These are phyloP conservation scores for Phainopepla nitens DNA, from an alignment of 2,113 vertebrate genomes.

Conservation along the genomic window DNA sequence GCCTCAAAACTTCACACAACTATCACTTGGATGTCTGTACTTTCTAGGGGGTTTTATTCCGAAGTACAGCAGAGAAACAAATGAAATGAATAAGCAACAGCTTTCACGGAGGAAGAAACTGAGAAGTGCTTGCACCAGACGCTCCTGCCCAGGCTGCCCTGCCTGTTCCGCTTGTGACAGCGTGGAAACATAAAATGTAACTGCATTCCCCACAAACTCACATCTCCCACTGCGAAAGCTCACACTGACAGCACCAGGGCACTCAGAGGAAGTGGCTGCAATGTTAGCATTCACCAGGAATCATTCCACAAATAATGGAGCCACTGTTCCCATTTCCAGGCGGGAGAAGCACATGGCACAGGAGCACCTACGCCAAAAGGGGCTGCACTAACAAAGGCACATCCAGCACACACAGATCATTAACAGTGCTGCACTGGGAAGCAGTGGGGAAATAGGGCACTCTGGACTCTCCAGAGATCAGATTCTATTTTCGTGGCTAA, in stretches of 20 bases:
- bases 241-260: background rate
- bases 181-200: background rate
- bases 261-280: conserved; percentile 24
- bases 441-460: background rate
- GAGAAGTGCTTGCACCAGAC: background rate
- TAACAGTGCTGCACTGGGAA: background rate
- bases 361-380: background rate
- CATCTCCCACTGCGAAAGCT: background rate
- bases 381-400: background rate
- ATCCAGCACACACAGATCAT: background rate
- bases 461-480: background rate
- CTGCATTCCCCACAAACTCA: background rate
- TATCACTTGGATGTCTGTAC: background rate
- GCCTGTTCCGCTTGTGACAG: background rate
- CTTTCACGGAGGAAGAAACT: background rate
- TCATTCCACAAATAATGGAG: conserved; percentile 22
- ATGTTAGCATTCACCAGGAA: background rate
- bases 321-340: background rate
- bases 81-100: background rate
- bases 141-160: background rate
- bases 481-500: background rate
- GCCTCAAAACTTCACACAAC: background rate
- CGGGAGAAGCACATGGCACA: background rate
- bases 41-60: background rate
- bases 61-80: background rate